Evolutionary conservation across 2,113 vertebrate genomes (phyloP).

Genomic region (Accipiter virgatus): DNA sequence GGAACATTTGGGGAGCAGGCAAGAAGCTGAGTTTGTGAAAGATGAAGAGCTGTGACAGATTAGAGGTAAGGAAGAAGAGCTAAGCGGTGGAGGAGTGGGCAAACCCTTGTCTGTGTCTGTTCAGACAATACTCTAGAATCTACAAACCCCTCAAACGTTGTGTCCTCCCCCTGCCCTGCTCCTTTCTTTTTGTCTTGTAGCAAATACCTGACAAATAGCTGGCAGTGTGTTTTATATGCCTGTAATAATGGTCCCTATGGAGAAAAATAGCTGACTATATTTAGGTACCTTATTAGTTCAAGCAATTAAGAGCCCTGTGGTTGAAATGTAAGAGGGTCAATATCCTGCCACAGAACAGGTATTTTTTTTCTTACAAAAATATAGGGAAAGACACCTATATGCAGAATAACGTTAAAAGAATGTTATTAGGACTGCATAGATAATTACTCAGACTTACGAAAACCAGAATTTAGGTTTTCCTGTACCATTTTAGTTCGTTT

Average conservation of each 20-base stretch:
- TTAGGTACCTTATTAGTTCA: not conserved
- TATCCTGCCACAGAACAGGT: not conserved
- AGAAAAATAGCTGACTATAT: not conserved
- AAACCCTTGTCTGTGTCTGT: not conserved
- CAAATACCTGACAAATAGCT: not conserved
- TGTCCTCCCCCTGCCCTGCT: rapidly evolving
- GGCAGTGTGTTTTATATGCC: not conserved
- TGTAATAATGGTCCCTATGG: not conserved
- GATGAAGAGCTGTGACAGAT: not conserved
- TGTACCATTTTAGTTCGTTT: not conserved
- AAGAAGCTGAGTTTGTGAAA: not conserved
- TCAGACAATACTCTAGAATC: not conserved
- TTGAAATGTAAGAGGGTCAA: not conserved
- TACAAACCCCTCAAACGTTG: not conserved
- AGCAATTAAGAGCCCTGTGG: not conserved
- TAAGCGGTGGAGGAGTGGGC: not conserved
- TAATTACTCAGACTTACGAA: not conserved
- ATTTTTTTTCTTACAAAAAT: not conserved
- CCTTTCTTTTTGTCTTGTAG: not conserved
- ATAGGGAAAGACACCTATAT: not conserved
- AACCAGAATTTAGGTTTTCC: not conserved
- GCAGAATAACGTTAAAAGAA: not conserved
- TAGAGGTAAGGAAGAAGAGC: not conserved
- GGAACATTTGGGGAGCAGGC: not conserved
- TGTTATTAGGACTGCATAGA: not conserved